phyloP scores from a whole-genome alignment of 2,888 invertebrate species.

The Pyralis farinalis region DNA sequence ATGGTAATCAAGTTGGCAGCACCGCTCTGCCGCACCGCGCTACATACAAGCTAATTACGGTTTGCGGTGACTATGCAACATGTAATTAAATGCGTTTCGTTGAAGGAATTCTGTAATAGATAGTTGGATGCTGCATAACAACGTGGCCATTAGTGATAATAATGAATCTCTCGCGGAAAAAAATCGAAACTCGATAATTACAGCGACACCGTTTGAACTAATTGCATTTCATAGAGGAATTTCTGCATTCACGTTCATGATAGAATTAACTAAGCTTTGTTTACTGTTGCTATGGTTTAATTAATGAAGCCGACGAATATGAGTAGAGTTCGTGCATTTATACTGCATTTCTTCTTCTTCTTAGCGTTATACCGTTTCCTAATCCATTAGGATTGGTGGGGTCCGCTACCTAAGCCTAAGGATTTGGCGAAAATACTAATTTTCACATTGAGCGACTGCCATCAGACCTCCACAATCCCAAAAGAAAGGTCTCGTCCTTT shows the following conservation, averaged over 20 bases:
- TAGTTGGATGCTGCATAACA: constrained; percentile 8
- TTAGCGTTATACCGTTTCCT: no score
- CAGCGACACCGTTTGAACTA: constrained; percentile 12
- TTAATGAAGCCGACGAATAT: no score
- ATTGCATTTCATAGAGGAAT: constrained; percentile 1
- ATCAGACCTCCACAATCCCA: no score
- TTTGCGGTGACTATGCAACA: constrained; percentile 7
- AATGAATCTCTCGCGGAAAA: background rate
- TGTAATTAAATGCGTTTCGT: constrained; percentile 8
- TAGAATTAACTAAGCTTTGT: no score
- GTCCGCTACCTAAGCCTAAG: no score
- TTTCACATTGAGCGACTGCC: no score
- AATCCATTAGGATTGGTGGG: no score
- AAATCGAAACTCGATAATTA: constrained; percentile 2
- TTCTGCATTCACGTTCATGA: background rate
- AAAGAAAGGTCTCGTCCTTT: no score
- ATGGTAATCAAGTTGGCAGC: constrained; percentile 7
- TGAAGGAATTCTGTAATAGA: constrained; percentile 11
- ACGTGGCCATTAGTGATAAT: constrained; percentile 6
- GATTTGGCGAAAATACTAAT: no score
- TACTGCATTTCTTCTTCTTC: no score
- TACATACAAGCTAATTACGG: constrained; percentile 7
- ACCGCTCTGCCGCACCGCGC: background rate
- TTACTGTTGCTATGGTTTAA: no score
- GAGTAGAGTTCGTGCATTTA: no score